Conservation (phyloP, 2,113 vertebrate genomes). For the Glaucidium brasilianum region DNA sequence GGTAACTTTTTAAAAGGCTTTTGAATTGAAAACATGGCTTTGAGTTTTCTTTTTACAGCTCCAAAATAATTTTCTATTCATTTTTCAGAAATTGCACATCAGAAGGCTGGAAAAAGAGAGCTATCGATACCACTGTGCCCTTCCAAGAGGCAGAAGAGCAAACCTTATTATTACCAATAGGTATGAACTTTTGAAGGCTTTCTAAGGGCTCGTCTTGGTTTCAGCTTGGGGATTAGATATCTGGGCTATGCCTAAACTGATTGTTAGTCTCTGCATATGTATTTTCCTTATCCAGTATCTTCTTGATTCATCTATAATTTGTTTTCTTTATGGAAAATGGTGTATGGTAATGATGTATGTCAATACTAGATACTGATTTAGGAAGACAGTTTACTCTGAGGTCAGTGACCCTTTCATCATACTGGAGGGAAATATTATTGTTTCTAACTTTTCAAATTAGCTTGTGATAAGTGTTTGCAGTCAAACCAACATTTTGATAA, state of each 20-base stretch:
- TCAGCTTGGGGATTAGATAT: not conserved
- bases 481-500: not conserved
- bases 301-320: not conserved
- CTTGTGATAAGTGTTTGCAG: not conserved
- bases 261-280: not conserved
- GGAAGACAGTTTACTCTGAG: not conserved
- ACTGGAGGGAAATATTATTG: not conserved
- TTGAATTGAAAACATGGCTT: not conserved
- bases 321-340: not conserved
- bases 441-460: not conserved
- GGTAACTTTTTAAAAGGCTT: not conserved
- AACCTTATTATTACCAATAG: conserved; percentile 89
- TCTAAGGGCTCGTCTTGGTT: not conserved
- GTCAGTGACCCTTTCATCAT: not conserved
- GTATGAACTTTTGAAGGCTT: conserved; percentile 61
- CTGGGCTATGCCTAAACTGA: not conserved
- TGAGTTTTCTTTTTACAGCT: not conserved
- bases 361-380: not conserved
- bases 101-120: conserved; percentile 84
- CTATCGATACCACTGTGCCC: conserved; percentile 78
- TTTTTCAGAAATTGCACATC: conserved; percentile 84
- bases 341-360: not conserved
- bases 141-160: conserved; percentile 78
- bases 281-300: not conserved
- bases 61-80: not conserved